Percentiles rank a stretch among this genome's conserved stretches.
Conservation (phyloP, 2,113 vertebrate species). For the Tor tambroides region DNA sequence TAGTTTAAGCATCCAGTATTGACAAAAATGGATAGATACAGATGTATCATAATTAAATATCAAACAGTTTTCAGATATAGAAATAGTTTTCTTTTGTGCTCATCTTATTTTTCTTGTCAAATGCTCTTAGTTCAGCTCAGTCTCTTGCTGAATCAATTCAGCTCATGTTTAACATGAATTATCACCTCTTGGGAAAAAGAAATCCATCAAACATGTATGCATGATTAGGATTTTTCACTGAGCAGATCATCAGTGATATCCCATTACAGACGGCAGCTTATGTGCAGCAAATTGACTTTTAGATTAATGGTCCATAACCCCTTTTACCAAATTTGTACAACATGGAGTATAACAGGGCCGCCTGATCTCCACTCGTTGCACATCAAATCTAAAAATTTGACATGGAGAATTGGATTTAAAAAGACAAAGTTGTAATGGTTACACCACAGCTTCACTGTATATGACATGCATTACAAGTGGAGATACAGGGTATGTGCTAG, state of each 20-base stretch:
- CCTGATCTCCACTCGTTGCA: neutral
- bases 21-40: neutral
- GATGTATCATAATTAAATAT: neutral
- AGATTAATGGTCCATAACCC: constrained; percentile 53
- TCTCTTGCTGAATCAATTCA: neutral
- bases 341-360: constrained; percentile 17
- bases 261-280: constrained; percentile 22
- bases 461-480: neutral
- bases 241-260: constrained; percentile 53
- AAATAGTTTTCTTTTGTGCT: constrained; percentile 14
- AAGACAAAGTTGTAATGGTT: constrained; percentile 24
- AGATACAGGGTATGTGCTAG: neutral
- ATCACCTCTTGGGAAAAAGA: constrained; percentile 28
- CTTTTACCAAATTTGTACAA: constrained; percentile 42
- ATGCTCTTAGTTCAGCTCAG: constrained; percentile 21
- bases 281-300: constrained; percentile 51
- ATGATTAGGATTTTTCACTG: constrained; percentile 34
- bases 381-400: constrained; percentile 24
- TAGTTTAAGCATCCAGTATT: neutral
- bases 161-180: constrained; percentile 45
- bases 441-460: neutral
- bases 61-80: neutral
- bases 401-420: constrained; percentile 25
- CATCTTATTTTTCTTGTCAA: constrained; percentile 12
- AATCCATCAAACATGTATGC: constrained; percentile 44